Evolutionary conservation across 2,797 vertebrate species (phyloP), one percentile per base, ranked within the genome.

Genomic region (Halcyon leucocephala): DNA sequence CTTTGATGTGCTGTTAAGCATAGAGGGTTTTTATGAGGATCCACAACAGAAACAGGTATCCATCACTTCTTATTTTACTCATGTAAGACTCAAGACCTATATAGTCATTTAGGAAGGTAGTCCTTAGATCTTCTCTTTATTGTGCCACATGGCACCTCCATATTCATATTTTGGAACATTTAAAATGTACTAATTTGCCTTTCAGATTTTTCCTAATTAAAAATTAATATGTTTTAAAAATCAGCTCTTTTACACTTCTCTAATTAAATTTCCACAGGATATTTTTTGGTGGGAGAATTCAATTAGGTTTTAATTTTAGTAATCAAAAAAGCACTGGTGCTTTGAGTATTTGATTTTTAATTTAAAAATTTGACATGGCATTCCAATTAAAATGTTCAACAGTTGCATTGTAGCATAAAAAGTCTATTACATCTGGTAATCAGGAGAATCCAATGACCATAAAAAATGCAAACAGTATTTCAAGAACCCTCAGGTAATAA

Each of bases 211-310:
- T 91, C 64, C 90, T 96, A 94, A 97, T 97, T 97, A 96, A 96
- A 98, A 97, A 97, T 89, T 93, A 97, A 88, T 96, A 97, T 86
- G 78, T 97, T 98, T 96, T 97, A 57, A 96, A 96, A 97, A 97
- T 94, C 84, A 87, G 25, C 55, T 94, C 96, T 97, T 98, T 97
- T 97, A 87, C 93, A 93, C 96, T 97, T 93, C 96, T 97, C 94
- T 98, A 98, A 98, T 98, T 98, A 98, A 98, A 98, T 98, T 98
- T 98, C 97, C 95, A 97, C 93, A 85, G 87, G 97, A 97, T 97
- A 97, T 96, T 97, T 98, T 97, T 98, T 96, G 97, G 96, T 91
- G 74, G 88, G 97, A 98, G 97, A 98, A 98, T 98, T 98, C 98
- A 98, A 98, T 98, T 98, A 98, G 91, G 96, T 93, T 98, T 98